A percentile compares a stretch with the other conserved stretches of the same genome.
Evolutionary conservation across 2,113 vertebrate species (phyloP).

Genomic region (Nannospalax galili): DNA sequence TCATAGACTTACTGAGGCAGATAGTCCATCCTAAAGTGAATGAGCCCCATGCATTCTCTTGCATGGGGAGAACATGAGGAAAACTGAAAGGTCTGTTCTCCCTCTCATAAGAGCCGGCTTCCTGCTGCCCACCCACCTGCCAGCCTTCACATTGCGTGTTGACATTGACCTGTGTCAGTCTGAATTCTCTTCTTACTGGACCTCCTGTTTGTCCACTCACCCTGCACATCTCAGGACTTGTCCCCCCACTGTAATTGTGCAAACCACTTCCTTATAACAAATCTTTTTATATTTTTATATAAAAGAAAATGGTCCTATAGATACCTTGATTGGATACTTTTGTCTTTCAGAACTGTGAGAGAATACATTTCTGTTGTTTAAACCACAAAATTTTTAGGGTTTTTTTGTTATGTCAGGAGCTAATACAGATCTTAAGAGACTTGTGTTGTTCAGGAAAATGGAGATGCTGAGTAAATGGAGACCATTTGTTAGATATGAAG

Average conservation of each 20-base stretch:
- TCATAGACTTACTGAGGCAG: neutral
- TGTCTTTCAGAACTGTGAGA: neutral
- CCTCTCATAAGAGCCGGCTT: neutral
- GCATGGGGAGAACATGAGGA: neutral
- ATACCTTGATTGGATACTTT: neutral
- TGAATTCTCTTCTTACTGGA: neutral
- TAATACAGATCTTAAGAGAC: neutral
- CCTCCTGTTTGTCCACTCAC: neutral
- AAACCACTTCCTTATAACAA: neutral
- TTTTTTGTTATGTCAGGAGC: neutral
- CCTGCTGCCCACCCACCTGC: neutral
- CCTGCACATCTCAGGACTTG: neutral
- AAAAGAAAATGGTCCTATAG: neutral
- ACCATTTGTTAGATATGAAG: neutral
- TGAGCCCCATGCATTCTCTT: neutral
- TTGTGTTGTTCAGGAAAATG: neutral
- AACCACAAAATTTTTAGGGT: neutral
- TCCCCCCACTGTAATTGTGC: neutral
- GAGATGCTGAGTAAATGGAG: neutral
- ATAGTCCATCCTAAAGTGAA: neutral
- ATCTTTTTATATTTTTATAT: neutral
- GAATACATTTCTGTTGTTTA: neutral
- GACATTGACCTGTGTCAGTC: neutral
- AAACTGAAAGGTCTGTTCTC: neutral
- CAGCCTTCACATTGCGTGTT: neutral